A percentile compares a stretch with the other conserved stretches of the same genome.
These are phyloP conservation scores for Serrognathus titanus DNA, from an alignment of 2,888 invertebrate genomes.

Conservation along the genomic window DNA sequence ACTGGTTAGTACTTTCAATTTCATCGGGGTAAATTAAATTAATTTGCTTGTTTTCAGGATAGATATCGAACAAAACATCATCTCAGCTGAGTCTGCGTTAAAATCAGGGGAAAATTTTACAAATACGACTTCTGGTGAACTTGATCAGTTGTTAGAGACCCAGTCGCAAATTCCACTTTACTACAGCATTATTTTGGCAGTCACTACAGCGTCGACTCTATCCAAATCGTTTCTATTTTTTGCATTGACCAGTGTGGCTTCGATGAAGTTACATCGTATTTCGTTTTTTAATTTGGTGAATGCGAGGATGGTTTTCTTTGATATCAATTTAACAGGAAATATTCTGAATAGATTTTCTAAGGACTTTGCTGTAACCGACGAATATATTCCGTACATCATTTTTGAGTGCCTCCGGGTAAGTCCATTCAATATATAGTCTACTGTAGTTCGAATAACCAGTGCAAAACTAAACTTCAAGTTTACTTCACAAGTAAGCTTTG, in stretches of 20 bases:
- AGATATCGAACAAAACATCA: slow-evolving; percentile 13
- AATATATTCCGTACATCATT: slow-evolving; percentile 25
- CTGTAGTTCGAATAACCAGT: too few relatives aligned
- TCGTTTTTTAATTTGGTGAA: slow-evolving; percentile 25
- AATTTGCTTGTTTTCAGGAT: slow-evolving; percentile 9
- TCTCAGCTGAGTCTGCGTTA: neutral
- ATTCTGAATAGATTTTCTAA: slow-evolving; percentile 32
- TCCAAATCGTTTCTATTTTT: slow-evolving; percentile 32
- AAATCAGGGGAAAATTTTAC: neutral
- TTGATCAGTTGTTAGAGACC: neutral
- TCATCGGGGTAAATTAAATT: neutral
- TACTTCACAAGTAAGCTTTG: too few relatives aligned
- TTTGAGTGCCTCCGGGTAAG: slow-evolving; percentile 25
- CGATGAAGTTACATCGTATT: slow-evolving; percentile 27
- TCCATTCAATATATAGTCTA: neutral
- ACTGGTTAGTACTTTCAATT: slow-evolving; percentile 18
- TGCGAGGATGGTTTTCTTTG: slow-evolving; percentile 30
- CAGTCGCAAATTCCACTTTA: slow-evolving; percentile 15
- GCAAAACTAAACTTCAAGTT: too few relatives aligned
- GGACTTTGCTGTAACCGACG: slow-evolving; percentile 31
- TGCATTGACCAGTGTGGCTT: slow-evolving; percentile 30
- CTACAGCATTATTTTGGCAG: slow-evolving; percentile 23
- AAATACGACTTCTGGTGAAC: neutral
- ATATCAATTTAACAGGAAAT: slow-evolving; percentile 27
- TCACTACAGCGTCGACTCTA: slow-evolving; percentile 24